Base-by-base conservation (phyloP, 1,140 invertebrate genomes). In the Caenorhabditis elegans region DNA sequence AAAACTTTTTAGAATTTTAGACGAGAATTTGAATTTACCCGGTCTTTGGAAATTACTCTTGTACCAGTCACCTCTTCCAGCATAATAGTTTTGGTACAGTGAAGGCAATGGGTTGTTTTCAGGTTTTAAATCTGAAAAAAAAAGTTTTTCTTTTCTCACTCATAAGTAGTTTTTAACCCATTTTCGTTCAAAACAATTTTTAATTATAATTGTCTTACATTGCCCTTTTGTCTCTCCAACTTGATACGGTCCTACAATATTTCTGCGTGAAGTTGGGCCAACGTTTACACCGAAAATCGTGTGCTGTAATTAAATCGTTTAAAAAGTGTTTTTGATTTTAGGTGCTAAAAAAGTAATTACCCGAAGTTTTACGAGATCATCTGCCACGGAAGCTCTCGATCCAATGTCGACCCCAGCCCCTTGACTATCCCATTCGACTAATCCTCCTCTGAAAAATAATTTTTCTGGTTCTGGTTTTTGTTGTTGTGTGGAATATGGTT, bases 321-420 rank as follows among this genome's bases (percentile, higher is more conserved):
- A 46, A 39, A 6, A 75, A 24, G 43, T 8, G 10, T 39, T 17
- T 39, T 22, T 22, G 43, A 70, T 31, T 70, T 70, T n/a, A n/a
- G n/a, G n/a, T n/a, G n/a, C n/a, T n/a, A n/a, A n/a, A n/a, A n/a
- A n/a, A n/a, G n/a, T n/a, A n/a, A 70, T 39, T 70, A 70, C 60
- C 60, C 60, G 60, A 8, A 70, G 47, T 49, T 82, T 83, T 22
- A 83, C 22, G 65, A 47, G 76, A 24, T 83, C 82, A 47, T 83
- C 82, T 13, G 82, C 82, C 10, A 55, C 77, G 1, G 76, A 79
- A 5, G 43, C 76, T 39, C 82, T 77, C 6, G 53, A 46, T 2
- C 82, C 82, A n/a, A 83, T 75, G 77, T 83, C 82, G 10, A 83
- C 82, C 19, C 82, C 82, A n/a, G 78, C 82, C 48, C 82, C 82